A percentile compares a stretch with the other conserved stretches of the same genome.
phyloP scores from a whole-genome alignment of 1,140 invertebrate genomes.

The Eufriesea mexicana region DNA sequence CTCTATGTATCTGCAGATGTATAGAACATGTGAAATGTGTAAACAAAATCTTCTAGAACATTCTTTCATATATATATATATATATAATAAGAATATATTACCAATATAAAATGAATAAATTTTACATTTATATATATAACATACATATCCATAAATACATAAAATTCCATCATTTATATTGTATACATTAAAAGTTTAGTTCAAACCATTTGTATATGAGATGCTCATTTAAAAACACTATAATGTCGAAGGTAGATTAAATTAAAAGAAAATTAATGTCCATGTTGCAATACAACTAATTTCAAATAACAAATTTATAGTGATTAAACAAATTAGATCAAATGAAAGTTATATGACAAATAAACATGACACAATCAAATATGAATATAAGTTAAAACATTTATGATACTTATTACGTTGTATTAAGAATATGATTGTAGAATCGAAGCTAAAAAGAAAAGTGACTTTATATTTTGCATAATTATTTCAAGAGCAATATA shows the following conservation, averaged over 20 bases:
- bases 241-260: background rate
- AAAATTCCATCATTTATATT: background rate
- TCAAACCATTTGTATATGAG: background rate
- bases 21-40: background rate
- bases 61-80: background rate
- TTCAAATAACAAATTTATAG: background rate
- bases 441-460: background rate
- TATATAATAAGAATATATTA: background rate
- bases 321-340: background rate
- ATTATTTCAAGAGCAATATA: background rate
- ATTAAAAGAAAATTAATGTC: background rate
- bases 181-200: background rate
- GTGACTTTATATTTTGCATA: background rate
- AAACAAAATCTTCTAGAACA: constrained; percentile 41
- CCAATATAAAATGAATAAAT: background rate
- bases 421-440: background rate
- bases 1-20: constrained; percentile 9
- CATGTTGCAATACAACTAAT: background rate
- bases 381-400: background rate
- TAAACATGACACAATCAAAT: background rate
- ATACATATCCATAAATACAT: no score
- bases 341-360: no score
- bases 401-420: background rate
- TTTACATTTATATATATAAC: background rate
- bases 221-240: background rate